These are phyloP conservation scores for Antheraea pernyi DNA, from an alignment of 1,140 invertebrate genomes.

Conservation along the genomic window DNA sequence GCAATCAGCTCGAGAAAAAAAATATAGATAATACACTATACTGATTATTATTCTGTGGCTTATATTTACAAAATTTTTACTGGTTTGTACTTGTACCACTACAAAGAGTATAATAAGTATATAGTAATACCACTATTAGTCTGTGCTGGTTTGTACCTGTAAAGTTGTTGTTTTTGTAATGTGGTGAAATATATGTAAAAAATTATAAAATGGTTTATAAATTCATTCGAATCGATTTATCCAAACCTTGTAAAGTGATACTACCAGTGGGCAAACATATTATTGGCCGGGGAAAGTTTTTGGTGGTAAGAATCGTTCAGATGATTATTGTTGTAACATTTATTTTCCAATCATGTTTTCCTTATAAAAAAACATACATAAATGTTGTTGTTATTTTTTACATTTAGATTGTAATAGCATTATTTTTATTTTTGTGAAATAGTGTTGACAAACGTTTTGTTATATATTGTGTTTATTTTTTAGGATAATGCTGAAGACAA, in stretches of 20 bases:
- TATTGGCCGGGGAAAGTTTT: slow-evolving; percentile 57
- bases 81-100: background rate
- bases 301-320: slow-evolving; percentile 45
- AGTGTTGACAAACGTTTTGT: background rate
- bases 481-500: slow-evolving; percentile 53
- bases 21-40: no score
- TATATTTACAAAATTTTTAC: no score
- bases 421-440: background rate
- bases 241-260: slow-evolving; percentile 46
- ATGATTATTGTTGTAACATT: background rate
- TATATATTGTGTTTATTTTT: slow-evolving; percentile 22
- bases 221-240: slow-evolving; percentile 47
- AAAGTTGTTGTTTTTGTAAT: background rate
- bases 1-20: no score
- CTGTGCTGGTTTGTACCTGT: background rate
- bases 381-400: no score
- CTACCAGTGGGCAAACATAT: slow-evolving; percentile 44
- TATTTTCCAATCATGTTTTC: background rate
- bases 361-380: no score
- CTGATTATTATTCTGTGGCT: no score
- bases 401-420: no score
- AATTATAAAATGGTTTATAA: slow-evolving; percentile 49
- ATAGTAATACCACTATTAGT: no score
- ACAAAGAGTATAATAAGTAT: no score
- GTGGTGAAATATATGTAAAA: background rate